A percentile compares a stretch with the other conserved stretches of the same genome.
Conservation (phyloP, 2,113 vertebrate species). For the Xerus inauris region DNA sequence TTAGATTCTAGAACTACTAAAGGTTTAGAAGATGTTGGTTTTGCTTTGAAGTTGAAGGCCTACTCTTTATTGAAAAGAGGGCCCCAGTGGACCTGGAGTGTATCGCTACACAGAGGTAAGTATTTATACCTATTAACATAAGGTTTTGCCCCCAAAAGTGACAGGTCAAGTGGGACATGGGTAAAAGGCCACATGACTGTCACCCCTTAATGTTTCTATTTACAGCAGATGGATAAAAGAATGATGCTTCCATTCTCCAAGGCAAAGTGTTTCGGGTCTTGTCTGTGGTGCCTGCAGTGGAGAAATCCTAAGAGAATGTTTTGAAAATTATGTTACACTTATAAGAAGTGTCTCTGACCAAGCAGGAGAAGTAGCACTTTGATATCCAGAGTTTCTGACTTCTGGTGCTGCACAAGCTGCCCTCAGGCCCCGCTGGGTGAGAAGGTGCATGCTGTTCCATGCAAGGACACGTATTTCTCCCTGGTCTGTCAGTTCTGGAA, state of each 20-base stretch:
- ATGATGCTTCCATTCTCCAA: neutral
- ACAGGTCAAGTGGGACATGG: neutral
- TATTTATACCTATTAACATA: neutral
- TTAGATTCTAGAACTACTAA: neutral
- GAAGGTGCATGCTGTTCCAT: neutral
- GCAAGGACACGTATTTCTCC: neutral
- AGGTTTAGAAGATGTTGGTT: neutral
- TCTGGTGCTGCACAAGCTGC: accelerated
- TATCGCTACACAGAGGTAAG: neutral
- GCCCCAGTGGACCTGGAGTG: neutral
- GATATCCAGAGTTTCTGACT: neutral
- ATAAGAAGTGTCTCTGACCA: neutral
- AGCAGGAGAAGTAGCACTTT: neutral
- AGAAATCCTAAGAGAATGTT: neutral
- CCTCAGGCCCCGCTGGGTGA: neutral
- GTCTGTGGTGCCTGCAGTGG: neutral
- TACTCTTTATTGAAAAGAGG: neutral
- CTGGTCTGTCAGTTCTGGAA: neutral
- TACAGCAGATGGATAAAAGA: neutral
- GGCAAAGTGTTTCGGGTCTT: neutral
- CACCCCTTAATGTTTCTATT: neutral
- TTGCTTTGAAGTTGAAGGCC: neutral
- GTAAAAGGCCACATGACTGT: too few species aligned
- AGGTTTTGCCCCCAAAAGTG: neutral
- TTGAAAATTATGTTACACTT: neutral